Evolutionary conservation across 2,797 vertebrate genomes (phyloP).

Genomic region (Takifugu ocellatus): DNA sequence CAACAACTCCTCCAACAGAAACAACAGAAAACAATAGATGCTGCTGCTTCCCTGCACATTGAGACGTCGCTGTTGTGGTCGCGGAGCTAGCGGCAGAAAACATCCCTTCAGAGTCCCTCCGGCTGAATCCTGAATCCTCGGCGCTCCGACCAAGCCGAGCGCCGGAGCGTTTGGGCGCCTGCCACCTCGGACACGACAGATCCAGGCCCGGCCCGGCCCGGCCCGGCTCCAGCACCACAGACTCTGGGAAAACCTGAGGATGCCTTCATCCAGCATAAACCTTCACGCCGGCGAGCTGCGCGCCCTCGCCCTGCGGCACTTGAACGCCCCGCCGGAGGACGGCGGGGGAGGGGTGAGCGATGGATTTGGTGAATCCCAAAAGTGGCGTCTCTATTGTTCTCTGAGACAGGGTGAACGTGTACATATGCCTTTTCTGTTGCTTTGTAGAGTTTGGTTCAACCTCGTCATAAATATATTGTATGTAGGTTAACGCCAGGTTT

Average conservation of each 20-base stretch:
- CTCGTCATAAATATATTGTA: slow-evolving; percentile 67
- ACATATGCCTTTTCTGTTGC: slow-evolving; percentile 86
- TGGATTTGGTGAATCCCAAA: slow-evolving; percentile 58
- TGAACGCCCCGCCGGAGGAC: slow-evolving; percentile 18
- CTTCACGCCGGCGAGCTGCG: too few species aligned
- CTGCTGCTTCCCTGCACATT: slow-evolving; percentile 91
- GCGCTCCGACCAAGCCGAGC: slow-evolving; percentile 68
- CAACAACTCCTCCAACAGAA: slow-evolving; percentile 45
- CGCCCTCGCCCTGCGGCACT: too few species aligned
- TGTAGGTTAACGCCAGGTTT: slow-evolving; percentile 61
- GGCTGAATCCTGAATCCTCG: slow-evolving; percentile 59
- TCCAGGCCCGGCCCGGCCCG: slow-evolving; percentile 43
- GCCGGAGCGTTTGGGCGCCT: slow-evolving; percentile 75
- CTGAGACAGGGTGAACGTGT: slow-evolving; percentile 77
- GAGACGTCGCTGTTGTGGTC: slow-evolving; percentile 63
- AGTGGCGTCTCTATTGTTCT: slow-evolving; percentile 43
- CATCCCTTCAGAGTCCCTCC: slow-evolving; percentile 28
- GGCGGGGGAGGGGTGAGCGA: slow-evolving; percentile 33
- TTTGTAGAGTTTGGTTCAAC: slow-evolving; percentile 79
- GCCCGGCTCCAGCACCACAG: slow-evolving; percentile 40
- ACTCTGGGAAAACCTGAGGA: slow-evolving; percentile 53
- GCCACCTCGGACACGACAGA: slow-evolving; percentile 35
- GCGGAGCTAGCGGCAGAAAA: slow-evolving; percentile 68
- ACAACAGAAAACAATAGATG: slow-evolving; percentile 70
- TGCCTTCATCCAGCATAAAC: slow-evolving; percentile 70